These are phyloP conservation scores for Matsumyia berberina DNA, from an alignment of 2,888 invertebrate species.

Conservation along the genomic window DNA sequence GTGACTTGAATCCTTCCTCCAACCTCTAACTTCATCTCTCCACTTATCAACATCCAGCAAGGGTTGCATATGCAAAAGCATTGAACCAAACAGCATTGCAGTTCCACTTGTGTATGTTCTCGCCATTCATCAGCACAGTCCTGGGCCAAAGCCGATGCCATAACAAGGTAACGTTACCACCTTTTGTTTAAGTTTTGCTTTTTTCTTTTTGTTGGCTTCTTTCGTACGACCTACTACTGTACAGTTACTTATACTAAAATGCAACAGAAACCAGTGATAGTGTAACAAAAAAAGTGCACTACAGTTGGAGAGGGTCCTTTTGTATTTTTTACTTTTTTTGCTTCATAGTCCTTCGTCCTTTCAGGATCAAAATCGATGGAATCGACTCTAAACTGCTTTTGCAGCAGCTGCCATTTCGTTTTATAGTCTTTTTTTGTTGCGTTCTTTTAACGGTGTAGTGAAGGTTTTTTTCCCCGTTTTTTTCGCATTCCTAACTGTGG, in stretches of 20 bases:
- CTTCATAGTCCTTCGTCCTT: neutral
- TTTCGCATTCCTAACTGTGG: constrained; percentile 42
- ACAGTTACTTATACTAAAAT: neutral
- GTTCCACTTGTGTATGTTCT: constrained; percentile 30
- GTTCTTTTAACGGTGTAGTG: constrained; percentile 26
- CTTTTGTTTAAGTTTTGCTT: constrained; percentile 46
- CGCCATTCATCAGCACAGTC: constrained; percentile 32
- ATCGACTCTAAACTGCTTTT: constrained; percentile 51
- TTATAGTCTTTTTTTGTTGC: constrained; percentile 14
- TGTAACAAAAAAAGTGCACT: constrained; percentile 47
- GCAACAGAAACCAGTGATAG: constrained; percentile 50
- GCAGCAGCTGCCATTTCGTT: constrained; percentile 63
- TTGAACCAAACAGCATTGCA: constrained; percentile 4
- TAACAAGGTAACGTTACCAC: constrained; percentile 23
- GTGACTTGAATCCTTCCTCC: constrained; percentile 19
- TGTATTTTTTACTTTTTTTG: too few relatives aligned
- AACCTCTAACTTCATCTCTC: neutral
- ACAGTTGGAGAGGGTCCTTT: constrained; percentile 68
- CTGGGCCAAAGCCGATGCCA: constrained; percentile 18
- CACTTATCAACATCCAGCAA: neutral
- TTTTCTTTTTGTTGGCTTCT: neutral
- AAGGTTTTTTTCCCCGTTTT: too few relatives aligned
- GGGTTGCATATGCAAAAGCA: constrained; percentile 19
- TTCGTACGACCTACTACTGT: constrained; percentile 5
- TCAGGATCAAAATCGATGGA: constrained; percentile 61